phyloP scores from a whole-genome alignment of 2,113 vertebrate genomes.

The Platichthys stellatus region DNA sequence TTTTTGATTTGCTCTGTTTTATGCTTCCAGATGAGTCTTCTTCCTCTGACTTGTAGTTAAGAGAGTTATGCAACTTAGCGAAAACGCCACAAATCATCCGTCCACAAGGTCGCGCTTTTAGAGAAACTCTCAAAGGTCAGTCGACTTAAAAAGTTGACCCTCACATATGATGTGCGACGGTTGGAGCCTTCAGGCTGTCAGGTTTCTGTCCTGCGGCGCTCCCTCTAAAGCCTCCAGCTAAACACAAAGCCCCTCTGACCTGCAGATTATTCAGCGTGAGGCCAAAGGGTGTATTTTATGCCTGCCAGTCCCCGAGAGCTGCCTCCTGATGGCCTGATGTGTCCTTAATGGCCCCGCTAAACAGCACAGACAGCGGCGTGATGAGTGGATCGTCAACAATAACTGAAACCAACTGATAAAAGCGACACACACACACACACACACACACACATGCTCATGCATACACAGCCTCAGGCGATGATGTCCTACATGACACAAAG shows the following conservation, averaged over 20 bases:
- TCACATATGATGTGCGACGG: slow-evolving; percentile 39
- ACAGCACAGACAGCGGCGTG: slow-evolving; percentile 65
- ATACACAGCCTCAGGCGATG: slow-evolving; percentile 39
- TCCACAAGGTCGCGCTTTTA: neutral
- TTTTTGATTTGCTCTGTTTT: slow-evolving; percentile 64
- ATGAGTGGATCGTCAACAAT: slow-evolving; percentile 72
- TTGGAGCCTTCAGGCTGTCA: slow-evolving; percentile 46
- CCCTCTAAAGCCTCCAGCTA: slow-evolving; percentile 45
- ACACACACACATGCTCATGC: slow-evolving; percentile 7
- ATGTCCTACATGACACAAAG: slow-evolving; percentile 70
- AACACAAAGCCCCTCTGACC: slow-evolving; percentile 53
- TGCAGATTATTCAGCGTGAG: slow-evolving; percentile 68
- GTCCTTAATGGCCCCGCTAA: slow-evolving; percentile 72
- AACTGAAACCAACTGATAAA: slow-evolving; percentile 68
- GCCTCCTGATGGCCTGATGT: slow-evolving; percentile 66
- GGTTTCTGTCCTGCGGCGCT: slow-evolving; percentile 41
- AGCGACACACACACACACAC: slow-evolving; percentile 6
- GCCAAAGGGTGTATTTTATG: slow-evolving; percentile 71
- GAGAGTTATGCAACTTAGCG: slow-evolving; percentile 6
- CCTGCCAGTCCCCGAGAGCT: slow-evolving; percentile 56
- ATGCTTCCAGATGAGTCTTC: slow-evolving; percentile 37
- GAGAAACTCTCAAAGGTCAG: neutral
- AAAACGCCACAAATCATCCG: slow-evolving; percentile 7
- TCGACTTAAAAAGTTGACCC: slow-evolving; percentile 30
- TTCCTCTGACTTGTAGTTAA: slow-evolving; percentile 9